Evolutionary conservation across 2,888 invertebrate species (phyloP), one percentile per base, ranked within the genome.

Genomic region (Aromia moschata): DNA sequence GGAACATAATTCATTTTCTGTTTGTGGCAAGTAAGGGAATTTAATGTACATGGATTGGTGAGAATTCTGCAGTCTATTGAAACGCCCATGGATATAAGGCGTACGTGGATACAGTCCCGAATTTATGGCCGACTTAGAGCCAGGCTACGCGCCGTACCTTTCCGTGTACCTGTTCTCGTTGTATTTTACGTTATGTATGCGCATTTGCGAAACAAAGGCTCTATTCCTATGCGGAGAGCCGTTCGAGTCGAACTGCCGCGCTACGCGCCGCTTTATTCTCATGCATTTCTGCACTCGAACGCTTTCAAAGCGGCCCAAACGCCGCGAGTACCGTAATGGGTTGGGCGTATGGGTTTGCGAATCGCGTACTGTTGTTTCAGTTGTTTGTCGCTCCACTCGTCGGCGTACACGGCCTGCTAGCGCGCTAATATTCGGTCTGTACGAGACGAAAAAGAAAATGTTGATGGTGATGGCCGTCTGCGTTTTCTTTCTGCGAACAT

Each of bases 251-350:
- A 57, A 51, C 51, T 41, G 44, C 44, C n/a, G 44, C 56, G 51
- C 51, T 20, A n/a, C n/a, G n/a, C n/a, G 56, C 44, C 30, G 44
- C 37, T 51, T 51, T 47, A 57, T 49, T 51, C 56, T 56, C 49
- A 56, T 56, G 56, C 49, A 56, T 49, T n/a, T 47, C 20, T 56
- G 56, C 56, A 43, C 41, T 38, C 14, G 33, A 47, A 46, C 36
- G 33, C 38, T 38, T 49, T 49, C 25, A 15, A 49, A 49, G 20
- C 25, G 15, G 49, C 38, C 38, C 38, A 15, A 38, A 25, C 49
- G 15, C 31, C 46, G 11, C 46, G 36, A 46, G 36, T 47, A 47
- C 11, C 47, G 17, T 47, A 47, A 47, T 47, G 47, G 47, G 47
- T 47, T 47, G 47, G 36, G 47, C 36, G 17, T 18, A 31, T 25